Base-by-base conservation (phyloP, 2,797 vertebrate species). In the Scarus forsteni region DNA sequence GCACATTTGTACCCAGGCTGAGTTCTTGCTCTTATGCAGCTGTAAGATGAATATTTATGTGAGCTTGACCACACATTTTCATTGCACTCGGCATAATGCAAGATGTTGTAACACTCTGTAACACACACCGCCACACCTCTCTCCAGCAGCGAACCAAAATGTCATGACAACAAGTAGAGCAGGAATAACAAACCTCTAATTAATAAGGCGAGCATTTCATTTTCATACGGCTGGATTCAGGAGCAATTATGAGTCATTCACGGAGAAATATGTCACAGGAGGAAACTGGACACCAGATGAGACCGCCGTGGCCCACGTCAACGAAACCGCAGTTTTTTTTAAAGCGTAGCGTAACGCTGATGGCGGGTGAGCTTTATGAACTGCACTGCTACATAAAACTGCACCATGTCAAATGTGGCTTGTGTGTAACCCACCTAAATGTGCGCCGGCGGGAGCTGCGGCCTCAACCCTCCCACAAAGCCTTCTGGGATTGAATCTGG, bases 401-500 rank as follows among this genome's bases (percentile, higher is more conserved):
- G 61, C 36, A 10, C 63, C 49, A 58, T 50, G 85, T 85, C 77
- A 60, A 77, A 80, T 81, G 83, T n/a, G 75, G 80, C 78, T 85
- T 78, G 83, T 73, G 83, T 81, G 77, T 72, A 88, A 85, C 77
- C 78, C 75, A 82, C 66, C 75, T 70, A 81, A 83, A 84, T 77
- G 85, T 72, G 67, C 12, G 60, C 69, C 16, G 56, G 36, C 39
- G 70, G 27, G 58, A 66, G 9, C 36, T 79, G 75, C n/a, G 70
- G 81, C 77, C 77, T 19, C 64, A 8, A 6, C 70, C 74, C 73
- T 87, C 84, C 77, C 79, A 78, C 82, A 73, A 76, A 85, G 59
- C 80, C 86, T 63, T 77, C 52, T 75, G 84, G 89, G 86, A 82
- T 61, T 40, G 49, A 81, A 72, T 78, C 80, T 81, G 82, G 81